Conservation (phyloP, 2,888 invertebrate species). For the Drosophila ezoana region DNA sequence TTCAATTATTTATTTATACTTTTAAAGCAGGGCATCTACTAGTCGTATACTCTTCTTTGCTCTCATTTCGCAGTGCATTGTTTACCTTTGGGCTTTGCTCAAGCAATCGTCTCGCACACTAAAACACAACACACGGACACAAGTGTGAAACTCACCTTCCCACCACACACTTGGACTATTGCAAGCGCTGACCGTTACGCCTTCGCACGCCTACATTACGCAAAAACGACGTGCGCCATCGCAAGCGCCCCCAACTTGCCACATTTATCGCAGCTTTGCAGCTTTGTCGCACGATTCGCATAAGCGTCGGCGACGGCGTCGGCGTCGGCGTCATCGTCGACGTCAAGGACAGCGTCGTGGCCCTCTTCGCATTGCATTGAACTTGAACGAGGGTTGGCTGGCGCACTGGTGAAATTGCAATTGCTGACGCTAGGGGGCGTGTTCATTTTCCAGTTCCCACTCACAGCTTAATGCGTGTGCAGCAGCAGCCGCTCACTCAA, state of each 20-base stretch:
- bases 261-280: conserved; percentile 43
- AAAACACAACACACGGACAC: conserved; percentile 1
- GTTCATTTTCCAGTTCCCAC: conserved; percentile 33
- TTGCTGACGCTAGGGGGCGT: conserved; percentile 60
- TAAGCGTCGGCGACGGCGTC: conserved; percentile 13
- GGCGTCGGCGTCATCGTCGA: conserved; percentile 15
- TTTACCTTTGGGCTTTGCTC: conserved; percentile 25
- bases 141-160: conserved; percentile 13
- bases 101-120: conserved; percentile 18
- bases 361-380: conserved; percentile 63
- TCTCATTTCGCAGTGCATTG: conserved; percentile 3
- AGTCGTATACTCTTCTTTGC: background rate
- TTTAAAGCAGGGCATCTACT: background rate
- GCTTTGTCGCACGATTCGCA: conserved; percentile 48
- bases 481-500: conserved; percentile 34
- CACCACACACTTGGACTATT: conserved; percentile 18
- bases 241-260: conserved; percentile 18
- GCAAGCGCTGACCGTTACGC: conserved; percentile 42
- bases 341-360: conserved; percentile 61
- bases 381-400: conserved; percentile 69
- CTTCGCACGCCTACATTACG: conserved; percentile 39
- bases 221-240: conserved; percentile 33
- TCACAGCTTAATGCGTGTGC: conserved; percentile 25
- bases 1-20: background rate
- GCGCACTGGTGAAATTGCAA: conserved; percentile 34